Conservation (phyloP, 2,113 vertebrate species). For the Halcyon malimbica region DNA sequence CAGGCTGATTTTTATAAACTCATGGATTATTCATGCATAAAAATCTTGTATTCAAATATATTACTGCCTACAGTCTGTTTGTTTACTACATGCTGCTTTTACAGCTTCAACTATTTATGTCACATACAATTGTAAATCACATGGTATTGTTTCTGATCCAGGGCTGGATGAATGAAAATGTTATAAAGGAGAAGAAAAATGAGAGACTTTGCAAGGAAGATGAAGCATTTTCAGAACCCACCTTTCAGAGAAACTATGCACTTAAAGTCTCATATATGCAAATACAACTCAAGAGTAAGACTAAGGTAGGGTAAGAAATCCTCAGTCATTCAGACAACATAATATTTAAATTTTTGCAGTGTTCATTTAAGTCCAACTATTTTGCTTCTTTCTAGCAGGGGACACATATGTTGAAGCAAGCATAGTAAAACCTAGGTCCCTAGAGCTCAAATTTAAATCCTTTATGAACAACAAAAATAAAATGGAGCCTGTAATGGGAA, state of each 20-base stretch:
- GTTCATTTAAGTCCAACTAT: background rate
- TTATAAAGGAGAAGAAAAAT: background rate
- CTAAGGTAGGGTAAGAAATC: background rate
- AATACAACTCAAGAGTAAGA: background rate
- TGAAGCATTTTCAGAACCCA: background rate
- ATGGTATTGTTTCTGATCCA: slow-evolving; percentile 18
- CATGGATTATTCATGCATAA: slow-evolving; percentile 49
- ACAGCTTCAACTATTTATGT: slow-evolving; percentile 31
- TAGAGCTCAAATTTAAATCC: slow-evolving; percentile 22
- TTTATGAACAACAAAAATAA: slow-evolving; percentile 23
- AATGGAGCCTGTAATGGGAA: slow-evolving; percentile 5
- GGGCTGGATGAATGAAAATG: slow-evolving; percentile 18
- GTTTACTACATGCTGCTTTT: slow-evolving; percentile 53
- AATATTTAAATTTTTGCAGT: background rate
- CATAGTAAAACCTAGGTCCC: background rate
- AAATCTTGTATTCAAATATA: slow-evolving; percentile 39
- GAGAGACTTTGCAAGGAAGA: background rate
- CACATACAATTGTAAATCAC: slow-evolving; percentile 10
- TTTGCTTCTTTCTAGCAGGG: background rate
- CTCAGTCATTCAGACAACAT: background rate
- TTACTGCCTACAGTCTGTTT: slow-evolving; percentile 53
- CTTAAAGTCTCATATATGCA: background rate
- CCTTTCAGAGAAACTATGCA: background rate
- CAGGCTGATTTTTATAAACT: slow-evolving; percentile 36
- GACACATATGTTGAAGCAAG: background rate